Percentiles rank a stretch among this genome's conserved stretches.
Conservation (phyloP, 2,888 invertebrate genomes). For the Unio pictorum region DNA sequence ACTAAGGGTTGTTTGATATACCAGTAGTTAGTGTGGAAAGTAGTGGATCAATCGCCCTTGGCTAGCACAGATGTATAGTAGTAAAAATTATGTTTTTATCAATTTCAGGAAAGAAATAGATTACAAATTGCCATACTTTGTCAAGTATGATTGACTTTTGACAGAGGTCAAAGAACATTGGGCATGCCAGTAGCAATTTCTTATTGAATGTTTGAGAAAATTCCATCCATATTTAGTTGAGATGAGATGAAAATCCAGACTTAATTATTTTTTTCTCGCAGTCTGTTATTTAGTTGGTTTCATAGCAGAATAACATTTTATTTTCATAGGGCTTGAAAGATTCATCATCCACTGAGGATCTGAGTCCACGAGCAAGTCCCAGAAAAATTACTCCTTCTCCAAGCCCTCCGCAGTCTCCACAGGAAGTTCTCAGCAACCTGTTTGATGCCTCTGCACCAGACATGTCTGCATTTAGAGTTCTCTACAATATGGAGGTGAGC, state of each 20-base stretch:
- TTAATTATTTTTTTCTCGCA: background rate
- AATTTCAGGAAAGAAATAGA: no score
- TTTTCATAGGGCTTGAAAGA: slow-evolving; percentile 33
- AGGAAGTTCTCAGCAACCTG: slow-evolving; percentile 67
- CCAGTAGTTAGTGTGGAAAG: no score
- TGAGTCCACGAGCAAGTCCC: slow-evolving; percentile 66
- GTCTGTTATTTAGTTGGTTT: background rate
- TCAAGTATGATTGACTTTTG: no score
- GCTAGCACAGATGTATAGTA: no score
- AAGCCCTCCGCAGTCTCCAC: slow-evolving; percentile 46
- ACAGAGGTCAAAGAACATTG: no score
- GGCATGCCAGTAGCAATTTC: no score
- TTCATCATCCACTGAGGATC: slow-evolving; percentile 51
- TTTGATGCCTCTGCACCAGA: slow-evolving; percentile 68
- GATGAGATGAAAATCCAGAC: background rate
- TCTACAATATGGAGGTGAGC: slow-evolving; percentile 72
- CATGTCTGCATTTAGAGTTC: slow-evolving; percentile 72
- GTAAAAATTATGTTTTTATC: no score
- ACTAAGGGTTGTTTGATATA: no score
- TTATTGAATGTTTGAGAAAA: no score
- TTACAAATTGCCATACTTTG: no score
- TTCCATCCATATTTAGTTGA: background rate
- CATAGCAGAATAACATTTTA: background rate
- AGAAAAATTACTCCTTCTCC: slow-evolving; percentile 57
- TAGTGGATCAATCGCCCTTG: no score